Evolutionary conservation across 2,113 vertebrate species (phyloP).

Genomic region (Lasiurus cinereus): DNA sequence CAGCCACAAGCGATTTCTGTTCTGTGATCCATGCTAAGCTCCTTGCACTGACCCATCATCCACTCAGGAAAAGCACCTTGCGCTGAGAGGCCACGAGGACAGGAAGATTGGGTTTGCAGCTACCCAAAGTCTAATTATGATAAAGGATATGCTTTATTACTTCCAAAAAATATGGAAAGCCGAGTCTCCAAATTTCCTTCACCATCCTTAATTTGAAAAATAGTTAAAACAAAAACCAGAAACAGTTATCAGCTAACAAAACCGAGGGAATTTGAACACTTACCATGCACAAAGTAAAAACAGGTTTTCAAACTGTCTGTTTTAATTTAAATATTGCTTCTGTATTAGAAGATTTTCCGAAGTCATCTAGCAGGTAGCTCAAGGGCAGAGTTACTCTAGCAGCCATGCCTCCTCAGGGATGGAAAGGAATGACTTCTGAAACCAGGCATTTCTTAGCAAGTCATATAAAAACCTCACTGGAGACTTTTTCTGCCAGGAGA

Average conservation of each 20-base stretch:
- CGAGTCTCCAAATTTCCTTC: not conserved
- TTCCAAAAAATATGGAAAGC: not conserved
- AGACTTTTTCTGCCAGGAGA: slow-evolving; percentile 75
- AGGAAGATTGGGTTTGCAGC: not conserved
- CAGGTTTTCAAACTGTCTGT: slow-evolving; percentile 35
- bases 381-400: slow-evolving; percentile 46
- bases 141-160: slow-evolving; percentile 39
- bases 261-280: not conserved
- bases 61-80: not conserved
- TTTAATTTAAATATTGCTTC: slow-evolving; percentile 63
- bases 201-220: not conserved
- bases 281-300: slow-evolving; percentile 62
- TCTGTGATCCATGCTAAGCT: not conserved
- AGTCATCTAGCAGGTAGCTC: slow-evolving; percentile 64
- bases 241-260: slow-evolving; percentile 55
- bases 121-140: not conserved
- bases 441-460: slow-evolving; percentile 75
- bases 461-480: slow-evolving; percentile 70
- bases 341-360: slow-evolving; percentile 31
- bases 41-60: not conserved
- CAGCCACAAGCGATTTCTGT: not conserved
- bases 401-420: not conserved
- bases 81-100: not conserved
- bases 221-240: not conserved
- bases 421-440: slow-evolving; percentile 57